Base-by-base conservation (phyloP, 2,113 vertebrate genomes). In the Microtus montanus region DNA sequence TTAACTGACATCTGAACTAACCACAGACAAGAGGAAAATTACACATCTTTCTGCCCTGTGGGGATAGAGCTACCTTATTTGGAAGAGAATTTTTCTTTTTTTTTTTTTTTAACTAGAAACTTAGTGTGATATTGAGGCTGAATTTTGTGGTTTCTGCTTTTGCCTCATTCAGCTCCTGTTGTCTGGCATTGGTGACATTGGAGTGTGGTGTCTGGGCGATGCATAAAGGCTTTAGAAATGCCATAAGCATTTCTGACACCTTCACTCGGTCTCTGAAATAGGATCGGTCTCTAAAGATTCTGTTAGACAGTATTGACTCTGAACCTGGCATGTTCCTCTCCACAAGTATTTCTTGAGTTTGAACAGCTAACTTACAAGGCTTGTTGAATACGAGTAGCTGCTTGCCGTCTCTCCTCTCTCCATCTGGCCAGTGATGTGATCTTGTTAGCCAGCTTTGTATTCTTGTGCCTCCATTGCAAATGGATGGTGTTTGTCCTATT, bases 1-100 rank as follows among this genome's bases (percentile, higher is more conserved):
- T 20, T 92, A 89, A 30, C n/a, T 61, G 30, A 17, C 89, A n/a
- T 95, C 58, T 44, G 84, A 33, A 91, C 24, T 92, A n/a, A 88
- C 87, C 44, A 77, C 63, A 75, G 66, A 90, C 26, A 58, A 92
- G 26, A 93, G 33, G 66, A 80, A 74, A 93, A 38, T 68, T 33
- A 41, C 28, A 7, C 71, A 13, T 92, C 41, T 96, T 41, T 80
- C 5, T 92, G 30, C 35, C 80, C n/a, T 15, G 11, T 35, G 64
- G 1, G 70, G n/a, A 9, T 44, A 0, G 3, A 13, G 33, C 22
- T 22, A 33, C 9, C 47, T 89, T 78, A 66, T 30, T 87, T 86
- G 77, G 54, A 30, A 52, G 79, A 63, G 79, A 63, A 80, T 38
- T 54, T 54, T 93, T 61, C 84, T 78, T 54, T 49, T 11, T 49